Evolutionary conservation across 2,113 vertebrate species (phyloP).

Genomic region (Casuarius casuarius): DNA sequence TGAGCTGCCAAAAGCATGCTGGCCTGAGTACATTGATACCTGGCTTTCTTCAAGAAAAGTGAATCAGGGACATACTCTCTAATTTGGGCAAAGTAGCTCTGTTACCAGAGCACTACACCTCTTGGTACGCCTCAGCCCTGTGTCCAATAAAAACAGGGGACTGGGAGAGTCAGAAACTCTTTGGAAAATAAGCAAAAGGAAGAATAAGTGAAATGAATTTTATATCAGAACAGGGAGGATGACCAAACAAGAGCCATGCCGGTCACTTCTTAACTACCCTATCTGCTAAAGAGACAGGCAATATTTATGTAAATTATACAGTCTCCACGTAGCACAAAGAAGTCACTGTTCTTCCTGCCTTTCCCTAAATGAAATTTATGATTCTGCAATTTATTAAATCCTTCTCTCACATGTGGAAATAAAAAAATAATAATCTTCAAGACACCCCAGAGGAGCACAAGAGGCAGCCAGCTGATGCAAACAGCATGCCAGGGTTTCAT

Average conservation of each 20-base stretch:
- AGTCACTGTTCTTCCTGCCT: slow-evolving; percentile 39
- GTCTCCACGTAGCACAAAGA: not conserved
- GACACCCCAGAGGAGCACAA: slow-evolving; percentile 31
- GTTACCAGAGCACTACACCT: not conserved
- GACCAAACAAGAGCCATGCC: not conserved
- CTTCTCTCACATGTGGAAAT: slow-evolving; percentile 64
- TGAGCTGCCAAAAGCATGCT: slow-evolving; percentile 2
- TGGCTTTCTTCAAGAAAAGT: not conserved
- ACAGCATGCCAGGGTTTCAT: slow-evolving; percentile 3
- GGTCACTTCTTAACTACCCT: slow-evolving; percentile 20
- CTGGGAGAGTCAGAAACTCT: not conserved
- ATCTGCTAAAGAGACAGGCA: slow-evolving; percentile 51
- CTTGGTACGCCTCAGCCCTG: not conserved
- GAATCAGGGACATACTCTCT: not conserved
- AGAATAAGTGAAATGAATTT: not conserved
- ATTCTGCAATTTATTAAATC: slow-evolving; percentile 70
- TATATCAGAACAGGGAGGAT: not conserved
- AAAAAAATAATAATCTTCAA: slow-evolving; percentile 8
- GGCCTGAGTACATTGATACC: not conserved
- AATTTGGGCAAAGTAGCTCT: not conserved
- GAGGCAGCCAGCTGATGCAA: slow-evolving; percentile 39
- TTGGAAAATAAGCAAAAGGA: not conserved
- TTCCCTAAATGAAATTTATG: slow-evolving; percentile 45
- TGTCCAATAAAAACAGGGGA: not conserved
- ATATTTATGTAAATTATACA: slow-evolving; percentile 55